phyloP scores from a whole-genome alignment of 2,797 vertebrate species.

The Spinibarbus caldwelli region DNA sequence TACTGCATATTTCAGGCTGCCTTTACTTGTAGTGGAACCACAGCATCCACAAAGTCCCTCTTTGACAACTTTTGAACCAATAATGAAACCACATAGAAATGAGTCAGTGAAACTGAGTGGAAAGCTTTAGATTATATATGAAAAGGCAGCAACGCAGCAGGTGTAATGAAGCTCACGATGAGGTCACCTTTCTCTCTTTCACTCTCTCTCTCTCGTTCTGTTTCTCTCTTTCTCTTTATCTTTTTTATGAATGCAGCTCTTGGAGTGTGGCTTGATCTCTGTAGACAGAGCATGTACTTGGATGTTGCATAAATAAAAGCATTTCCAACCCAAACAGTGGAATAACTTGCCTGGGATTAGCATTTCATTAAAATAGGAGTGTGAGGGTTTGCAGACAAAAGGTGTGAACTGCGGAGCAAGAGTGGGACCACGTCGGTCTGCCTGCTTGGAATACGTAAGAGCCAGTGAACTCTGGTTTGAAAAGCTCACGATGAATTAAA shows the following conservation, averaged over 20 bases:
- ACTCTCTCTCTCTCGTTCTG: conserved; percentile 16
- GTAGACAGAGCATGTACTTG: conserved; percentile 71
- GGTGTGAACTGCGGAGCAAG: conserved; percentile 60
- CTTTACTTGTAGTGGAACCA: not conserved
- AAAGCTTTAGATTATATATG: conserved; percentile 64
- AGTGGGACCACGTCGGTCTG: conserved; percentile 33
- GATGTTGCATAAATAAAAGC: conserved; percentile 77
- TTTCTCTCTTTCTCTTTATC: conserved; percentile 25
- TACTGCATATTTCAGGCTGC: conserved; percentile 6
- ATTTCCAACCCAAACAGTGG: conserved; percentile 68
- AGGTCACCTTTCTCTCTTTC: conserved; percentile 31
- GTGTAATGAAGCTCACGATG: conserved; percentile 62
- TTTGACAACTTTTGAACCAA: conserved; percentile 45
- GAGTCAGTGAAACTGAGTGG: conserved; percentile 54
- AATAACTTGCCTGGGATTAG: conserved; percentile 73
- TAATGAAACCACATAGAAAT: conserved; percentile 58
- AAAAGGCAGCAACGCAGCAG: conserved; percentile 54
- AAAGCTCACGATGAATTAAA: conserved; percentile 60
- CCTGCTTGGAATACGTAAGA: conserved; percentile 58
- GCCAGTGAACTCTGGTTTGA: conserved; percentile 31
- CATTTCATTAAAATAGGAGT: conserved; percentile 73
- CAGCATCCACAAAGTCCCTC: conserved; percentile 17
- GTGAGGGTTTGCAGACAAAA: conserved; percentile 66
- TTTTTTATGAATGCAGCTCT: conserved; percentile 52
- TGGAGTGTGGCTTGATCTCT: conserved; percentile 69